Base-by-base conservation (phyloP, 2,888 invertebrate genomes). In the Apodemia hepburni region DNA sequence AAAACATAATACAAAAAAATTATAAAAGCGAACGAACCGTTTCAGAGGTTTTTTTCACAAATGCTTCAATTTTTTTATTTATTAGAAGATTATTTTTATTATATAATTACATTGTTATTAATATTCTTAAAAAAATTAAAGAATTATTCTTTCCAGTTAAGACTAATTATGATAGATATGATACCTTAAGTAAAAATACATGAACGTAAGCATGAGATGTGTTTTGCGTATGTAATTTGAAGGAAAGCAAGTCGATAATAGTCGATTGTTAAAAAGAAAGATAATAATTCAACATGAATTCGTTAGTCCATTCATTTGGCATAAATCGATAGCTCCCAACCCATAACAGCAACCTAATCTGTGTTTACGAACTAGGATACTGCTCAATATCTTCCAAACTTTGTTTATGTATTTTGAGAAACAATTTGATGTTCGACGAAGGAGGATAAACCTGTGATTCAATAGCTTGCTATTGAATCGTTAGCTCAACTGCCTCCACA, bases 331-430 rank as follows among this genome's bases (percentile, higher is more conserved):
- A 22, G 4, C 51, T 54, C 12, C 22, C 18, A 22, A 54, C 22
- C 12, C 54, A 27, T 42, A 42, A 42, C 42, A 42, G 42, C 49
- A 49, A 15, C 12, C 27, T 54, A 22, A 27, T 54, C 54, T 54
- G 22, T 12, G 54, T 54, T 54, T 54, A 22, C 54, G 22, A 54
- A 54, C 54, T 54, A 15, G 22, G 51, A 0, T 54, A 27, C 18
- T 12, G 11, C 51, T 22, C 18, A 54, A 54, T 54, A 18, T 54
- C 51, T 22, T 54, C 18, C 51, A 27, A 54, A 54, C 51, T 54
- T 54, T 54, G 51, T 54, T 54, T 54, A 27, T 54, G 51, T 54
- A 54, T 54, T 22, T 54, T 22, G 9, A 49, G 12, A 27, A 42
- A 15, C 42, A 42, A 42, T 42, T 27, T 54, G 51, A 27, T 54